Conservation (phyloP, 2,797 vertebrate genomes). For the Hipposideros larvatus region DNA sequence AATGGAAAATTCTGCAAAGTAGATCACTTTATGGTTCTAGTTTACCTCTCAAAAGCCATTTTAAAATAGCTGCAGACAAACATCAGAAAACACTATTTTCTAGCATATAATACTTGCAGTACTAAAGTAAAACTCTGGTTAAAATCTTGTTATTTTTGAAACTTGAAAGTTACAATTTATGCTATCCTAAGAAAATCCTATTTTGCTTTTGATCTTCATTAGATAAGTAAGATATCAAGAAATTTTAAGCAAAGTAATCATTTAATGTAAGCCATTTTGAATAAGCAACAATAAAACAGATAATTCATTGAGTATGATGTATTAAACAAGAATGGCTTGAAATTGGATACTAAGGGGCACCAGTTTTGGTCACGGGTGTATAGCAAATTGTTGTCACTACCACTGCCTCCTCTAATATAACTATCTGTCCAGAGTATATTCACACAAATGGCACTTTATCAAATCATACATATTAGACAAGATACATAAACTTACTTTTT, state of each 20-base stretch:
- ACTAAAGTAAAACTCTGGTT: background rate
- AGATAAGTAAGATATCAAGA: background rate
- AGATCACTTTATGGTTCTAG: background rate
- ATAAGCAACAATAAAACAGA: background rate
- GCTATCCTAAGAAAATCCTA: background rate
- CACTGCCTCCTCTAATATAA: background rate
- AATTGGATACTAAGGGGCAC: background rate
- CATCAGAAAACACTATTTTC: background rate
- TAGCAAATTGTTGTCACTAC: background rate
- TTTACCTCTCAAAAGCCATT: background rate
- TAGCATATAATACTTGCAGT: background rate
- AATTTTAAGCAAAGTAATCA: background rate
- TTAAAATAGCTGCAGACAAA: background rate
- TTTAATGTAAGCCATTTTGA: background rate
- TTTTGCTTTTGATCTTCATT: background rate
- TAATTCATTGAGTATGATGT: background rate
- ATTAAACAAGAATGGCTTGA: background rate
- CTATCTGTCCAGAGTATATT: background rate
- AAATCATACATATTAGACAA: background rate
- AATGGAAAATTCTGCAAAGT: background rate
- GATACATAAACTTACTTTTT: background rate
- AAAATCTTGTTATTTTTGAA: background rate
- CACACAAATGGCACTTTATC: background rate
- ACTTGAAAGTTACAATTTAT: background rate
- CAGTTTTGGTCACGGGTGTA: rapidly evolving